Conservation (phyloP, 1,140 invertebrate species). For the Zophobas atratus region DNA sequence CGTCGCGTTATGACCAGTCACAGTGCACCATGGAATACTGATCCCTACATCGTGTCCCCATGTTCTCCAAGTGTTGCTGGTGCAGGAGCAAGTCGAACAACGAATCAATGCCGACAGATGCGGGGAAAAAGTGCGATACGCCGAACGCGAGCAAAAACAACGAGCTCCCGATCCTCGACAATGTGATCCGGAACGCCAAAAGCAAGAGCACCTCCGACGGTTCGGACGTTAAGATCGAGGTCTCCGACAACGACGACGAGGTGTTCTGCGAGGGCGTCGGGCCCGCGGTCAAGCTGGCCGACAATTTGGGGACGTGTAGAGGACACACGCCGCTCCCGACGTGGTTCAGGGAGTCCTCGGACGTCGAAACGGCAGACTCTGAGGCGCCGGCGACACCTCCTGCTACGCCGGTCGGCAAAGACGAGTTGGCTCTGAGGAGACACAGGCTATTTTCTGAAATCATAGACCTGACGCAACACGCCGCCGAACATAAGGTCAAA, state of each 20-base stretch:
- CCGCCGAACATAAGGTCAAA: constrained; percentile 81
- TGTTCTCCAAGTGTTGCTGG: constrained; percentile 48
- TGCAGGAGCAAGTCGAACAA: constrained; percentile 37
- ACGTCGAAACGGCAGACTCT: constrained; percentile 69
- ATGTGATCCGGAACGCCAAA: constrained; percentile 23
- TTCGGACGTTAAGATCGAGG: constrained; percentile 49
- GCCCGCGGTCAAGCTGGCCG: constrained; percentile 55
- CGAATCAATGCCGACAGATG: constrained; percentile 38
- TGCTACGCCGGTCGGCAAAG: constrained; percentile 81
- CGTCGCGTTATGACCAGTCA: constrained; percentile 16
- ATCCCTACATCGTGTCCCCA: constrained; percentile 11
- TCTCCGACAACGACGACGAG: constrained; percentile 66
- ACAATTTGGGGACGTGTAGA: constrained; percentile 57
- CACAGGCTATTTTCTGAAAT: constrained; percentile 85
- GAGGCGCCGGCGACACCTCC: constrained; percentile 75
- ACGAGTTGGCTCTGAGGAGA: constrained; percentile 81
- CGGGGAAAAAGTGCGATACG: constrained; percentile 25
- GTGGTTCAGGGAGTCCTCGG: constrained; percentile 64
- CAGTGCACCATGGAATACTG: constrained; percentile 10
- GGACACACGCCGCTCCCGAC: constrained; percentile 50
- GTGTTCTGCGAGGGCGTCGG: constrained; percentile 67
- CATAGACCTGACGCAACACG: constrained; percentile 78
- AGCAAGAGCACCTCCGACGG: constrained; percentile 26
- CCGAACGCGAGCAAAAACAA: constrained; percentile 6
- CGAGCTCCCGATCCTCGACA: constrained; percentile 33